Evolutionary conservation across 2,888 invertebrate genomes (phyloP).

Genomic region (Silvanus unidentatus): DNA sequence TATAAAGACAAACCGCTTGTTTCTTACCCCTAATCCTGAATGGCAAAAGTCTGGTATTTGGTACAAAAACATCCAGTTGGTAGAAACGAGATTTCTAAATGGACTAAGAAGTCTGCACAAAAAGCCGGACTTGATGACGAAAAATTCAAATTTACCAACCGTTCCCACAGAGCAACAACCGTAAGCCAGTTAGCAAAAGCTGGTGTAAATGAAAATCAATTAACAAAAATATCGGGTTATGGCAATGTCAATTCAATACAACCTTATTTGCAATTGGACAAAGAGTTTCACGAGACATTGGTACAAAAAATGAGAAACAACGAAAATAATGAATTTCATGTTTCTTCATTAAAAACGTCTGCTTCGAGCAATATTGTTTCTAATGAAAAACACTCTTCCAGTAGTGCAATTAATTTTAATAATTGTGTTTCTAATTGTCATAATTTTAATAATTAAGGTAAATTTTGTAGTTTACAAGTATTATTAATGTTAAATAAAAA

Average conservation of each 20-base stretch:
- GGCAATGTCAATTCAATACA: conserved; percentile 10
- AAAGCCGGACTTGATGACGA: conserved; percentile 8
- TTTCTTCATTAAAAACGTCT: too few species aligned
- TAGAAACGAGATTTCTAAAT: conserved; percentile 4
- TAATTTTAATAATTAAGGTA: too few species aligned
- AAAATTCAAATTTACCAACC: conserved; percentile 10
- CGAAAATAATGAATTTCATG: too few species aligned
- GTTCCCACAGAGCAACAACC: not conserved
- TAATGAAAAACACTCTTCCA: too few species aligned
- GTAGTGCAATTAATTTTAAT: too few species aligned
- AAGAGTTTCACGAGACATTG: conserved; percentile 4
- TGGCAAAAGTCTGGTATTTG: conserved; percentile 7
- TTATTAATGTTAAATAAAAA: too few species aligned
- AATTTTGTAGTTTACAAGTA: too few species aligned
- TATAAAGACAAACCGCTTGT: conserved; percentile 8
- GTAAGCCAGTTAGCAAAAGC: conserved; percentile 10
- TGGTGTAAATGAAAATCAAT: conserved; percentile 8
- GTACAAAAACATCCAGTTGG: conserved; percentile 8
- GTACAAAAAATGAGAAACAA: conserved; percentile 4
- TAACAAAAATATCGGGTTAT: conserved; percentile 12
- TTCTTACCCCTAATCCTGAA: conserved; percentile 9
- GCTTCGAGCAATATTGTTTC: too few species aligned
- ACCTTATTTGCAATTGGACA: conserved; percentile 8
- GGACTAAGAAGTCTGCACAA: conserved; percentile 6
- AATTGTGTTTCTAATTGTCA: too few species aligned